Conservation (phyloP, 2,888 invertebrate species). For the Tribolium freemani region DNA sequence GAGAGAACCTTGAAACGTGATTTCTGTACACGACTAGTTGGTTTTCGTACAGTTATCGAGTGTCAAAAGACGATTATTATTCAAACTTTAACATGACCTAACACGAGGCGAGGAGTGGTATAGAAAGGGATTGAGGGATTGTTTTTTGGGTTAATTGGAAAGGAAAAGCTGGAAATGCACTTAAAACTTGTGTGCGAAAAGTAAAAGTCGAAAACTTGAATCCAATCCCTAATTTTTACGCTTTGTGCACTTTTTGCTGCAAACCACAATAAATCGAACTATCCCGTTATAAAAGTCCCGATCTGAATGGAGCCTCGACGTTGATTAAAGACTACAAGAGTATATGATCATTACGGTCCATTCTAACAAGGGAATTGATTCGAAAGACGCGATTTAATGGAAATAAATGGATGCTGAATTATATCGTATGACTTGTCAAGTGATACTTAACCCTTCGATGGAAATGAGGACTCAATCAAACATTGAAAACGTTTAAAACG, state of each 20-base stretch:
- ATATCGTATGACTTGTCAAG: not conserved
- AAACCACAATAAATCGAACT: not conserved
- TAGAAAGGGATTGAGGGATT: too few relatives aligned
- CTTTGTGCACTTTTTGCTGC: not conserved
- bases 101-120: not conserved
- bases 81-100: not conserved
- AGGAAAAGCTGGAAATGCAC: too few relatives aligned
- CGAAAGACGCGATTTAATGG: not conserved
- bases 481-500: not conserved
- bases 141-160: too few relatives aligned
- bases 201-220: too few relatives aligned
- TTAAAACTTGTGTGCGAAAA: too few relatives aligned
- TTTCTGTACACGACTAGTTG: not conserved
- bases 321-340: slow-evolving; percentile 7
- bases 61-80: not conserved
- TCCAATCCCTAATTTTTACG: too few relatives aligned
- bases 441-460: slow-evolving; percentile 1
- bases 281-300: not conserved
- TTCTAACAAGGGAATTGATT: slow-evolving; percentile 1
- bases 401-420: not conserved
- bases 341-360: not conserved
- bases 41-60: not conserved
- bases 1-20: not conserved
- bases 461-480: not conserved
- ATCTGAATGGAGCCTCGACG: slow-evolving; percentile 1